phyloP scores from a whole-genome alignment of 2,113 vertebrate genomes.

The Lophotis ruficrista region DNA sequence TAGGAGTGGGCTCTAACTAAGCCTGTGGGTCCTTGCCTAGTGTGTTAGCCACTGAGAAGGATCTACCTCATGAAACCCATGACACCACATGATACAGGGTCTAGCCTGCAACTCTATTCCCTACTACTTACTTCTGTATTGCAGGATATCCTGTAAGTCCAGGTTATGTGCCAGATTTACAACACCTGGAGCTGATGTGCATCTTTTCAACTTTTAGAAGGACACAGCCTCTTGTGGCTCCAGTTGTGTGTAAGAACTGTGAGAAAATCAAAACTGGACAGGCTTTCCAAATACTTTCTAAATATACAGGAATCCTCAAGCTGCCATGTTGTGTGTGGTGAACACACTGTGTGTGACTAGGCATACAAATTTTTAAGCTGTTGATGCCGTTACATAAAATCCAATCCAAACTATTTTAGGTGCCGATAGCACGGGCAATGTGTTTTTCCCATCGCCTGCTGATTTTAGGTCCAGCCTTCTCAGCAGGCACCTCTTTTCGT shows the following conservation, averaged over 20 bases:
- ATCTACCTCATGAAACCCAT: background rate
- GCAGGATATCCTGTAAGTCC: background rate
- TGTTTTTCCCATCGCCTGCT: background rate
- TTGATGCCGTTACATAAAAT: background rate
- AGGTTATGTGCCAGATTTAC: background rate
- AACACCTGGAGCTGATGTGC: background rate
- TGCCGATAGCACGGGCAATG: background rate
- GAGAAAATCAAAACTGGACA: background rate
- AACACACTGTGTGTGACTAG: background rate
- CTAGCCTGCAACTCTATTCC: background rate
- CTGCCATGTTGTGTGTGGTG: background rate
- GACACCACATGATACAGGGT: background rate
- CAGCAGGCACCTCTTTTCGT: background rate
- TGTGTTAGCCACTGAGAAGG: rapidly evolving
- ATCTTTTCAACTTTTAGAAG: background rate
- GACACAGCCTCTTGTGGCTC: background rate
- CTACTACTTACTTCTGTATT: background rate
- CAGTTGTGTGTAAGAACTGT: rapidly evolving
- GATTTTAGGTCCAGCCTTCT: background rate
- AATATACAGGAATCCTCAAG: background rate
- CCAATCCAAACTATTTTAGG: background rate
- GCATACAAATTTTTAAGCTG: background rate
- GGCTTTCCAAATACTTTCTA: background rate
- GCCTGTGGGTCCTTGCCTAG: background rate
- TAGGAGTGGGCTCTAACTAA: background rate